Base-by-base conservation (phyloP, 2,113 vertebrate species). In the Stictonetta naevosa region DNA sequence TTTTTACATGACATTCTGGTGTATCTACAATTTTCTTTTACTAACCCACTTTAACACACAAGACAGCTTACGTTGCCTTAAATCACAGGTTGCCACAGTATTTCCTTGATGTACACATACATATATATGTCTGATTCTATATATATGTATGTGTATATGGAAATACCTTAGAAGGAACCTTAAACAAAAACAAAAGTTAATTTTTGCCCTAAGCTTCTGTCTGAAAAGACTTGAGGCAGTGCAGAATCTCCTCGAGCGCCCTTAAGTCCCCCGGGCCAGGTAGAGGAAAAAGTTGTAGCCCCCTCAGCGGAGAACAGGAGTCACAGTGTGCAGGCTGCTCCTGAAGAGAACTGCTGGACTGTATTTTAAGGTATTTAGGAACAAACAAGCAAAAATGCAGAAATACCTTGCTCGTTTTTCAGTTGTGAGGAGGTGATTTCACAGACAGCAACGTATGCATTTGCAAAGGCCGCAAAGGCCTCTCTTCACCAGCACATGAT, bases 81-180 rank as follows among this genome's bases (percentile, higher is more conserved):
- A 44, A 52, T 10, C 29, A 36, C 0, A 71, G 4, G 36, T 58
- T 1, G 0, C 11, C 42, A n/a, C 16, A 64, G 69, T 17, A 81
- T 34, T 71, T 71, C 42, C n/a, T 76, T 66, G 18, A 23, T 23
- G 59, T 6, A 31, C 18, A 64, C 23, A 63, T 10, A 48, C 9
- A 50, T 26, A 26, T 23, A 52, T 52, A 52, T 52, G 50, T 52
- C 23, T 52, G 23, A 25, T 25, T 52, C 50, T 25, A 58, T 11
- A 31, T 31, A 29, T 18, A 31, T 31, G 9, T 56, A 56, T 4
- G 0, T 42, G 12, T 12, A 28, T 6, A 40, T 3, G 2, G 20
- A 92, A 15, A 83, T 16, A 53, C 9, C 28, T 22, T 38, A 20
- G 22, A 60, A 88, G 18, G 19, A 82, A 71, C 13, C 6, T 76